Evolutionary conservation across 35 echinoderm and acorn worm species (phyloP), one percentile per base, ranked within the genome.

Genomic region (Ophiothrix spiculata): DNA sequence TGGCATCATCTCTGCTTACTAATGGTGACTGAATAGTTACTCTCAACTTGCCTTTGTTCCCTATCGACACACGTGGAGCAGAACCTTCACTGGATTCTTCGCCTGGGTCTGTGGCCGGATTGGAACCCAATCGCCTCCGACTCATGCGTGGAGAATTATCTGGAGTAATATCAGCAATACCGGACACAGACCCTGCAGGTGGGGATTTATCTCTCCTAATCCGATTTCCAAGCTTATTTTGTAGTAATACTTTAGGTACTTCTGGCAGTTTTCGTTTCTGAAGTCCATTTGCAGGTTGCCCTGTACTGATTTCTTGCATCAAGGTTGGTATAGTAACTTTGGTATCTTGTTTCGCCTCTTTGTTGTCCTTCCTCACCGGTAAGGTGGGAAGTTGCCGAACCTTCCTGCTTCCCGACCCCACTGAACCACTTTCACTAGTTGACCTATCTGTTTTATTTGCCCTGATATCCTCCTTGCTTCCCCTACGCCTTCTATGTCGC

Each of bases 241-340:
- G 89, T 37, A 95, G 88, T 32, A 95, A 77, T 79, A 95, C 88
- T 77, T 95, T 95, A 31, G 93, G 93, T 31, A 95, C 93, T 63
- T 91, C 93, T 31, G 93, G 93, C 54, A 95, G 74, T 80, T 95
- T 95, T 12, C 93, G 82, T 81, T 39, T 56, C 39, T 39, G 85
- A 82, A 46, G 37, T 76, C 31, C 75, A 84, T 75, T 91, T 56
- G 88, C 36, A 81, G 90, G 29, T 14, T 91, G 83, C 15, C 84
- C 84, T 12, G 31, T 91, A 29, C 49, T 74, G 23, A 46, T 85
- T n/a, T 86, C 89, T 15, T 84, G 84, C 78, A 82, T 88, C 36
- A 80, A 37, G 39, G 42, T 82, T 1, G 92, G 88, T 29, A 69
- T 28, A 69, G 60, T 69, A n/a, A 69, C 60, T 12, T 25, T 25